Evolutionary conservation across 2,797 vertebrate species (phyloP).

Genomic region (Macropodus opercularis): DNA sequence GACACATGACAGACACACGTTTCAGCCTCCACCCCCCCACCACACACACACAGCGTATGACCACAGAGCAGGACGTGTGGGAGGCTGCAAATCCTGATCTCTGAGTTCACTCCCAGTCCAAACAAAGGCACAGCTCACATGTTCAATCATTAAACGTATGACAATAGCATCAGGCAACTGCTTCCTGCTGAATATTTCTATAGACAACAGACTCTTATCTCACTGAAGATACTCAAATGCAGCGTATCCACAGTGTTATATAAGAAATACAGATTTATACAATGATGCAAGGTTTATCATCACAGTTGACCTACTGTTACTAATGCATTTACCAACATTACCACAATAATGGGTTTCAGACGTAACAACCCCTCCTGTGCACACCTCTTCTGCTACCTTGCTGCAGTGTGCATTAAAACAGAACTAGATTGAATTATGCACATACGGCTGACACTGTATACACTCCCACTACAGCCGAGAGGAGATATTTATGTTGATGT

Average conservation of each 20-base stretch:
- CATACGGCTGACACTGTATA: background rate
- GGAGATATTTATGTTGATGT: conserved; percentile 6
- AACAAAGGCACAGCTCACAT: conserved; percentile 31
- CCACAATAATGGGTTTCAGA: background rate
- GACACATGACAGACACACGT: conserved; percentile 36
- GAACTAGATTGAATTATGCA: background rate
- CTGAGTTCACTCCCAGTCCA: conserved; percentile 6
- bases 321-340: background rate
- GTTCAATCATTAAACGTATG: conserved; percentile 20
- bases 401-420: background rate
- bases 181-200: conserved; percentile 26
- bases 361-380: too few relatives aligned
- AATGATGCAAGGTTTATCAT: background rate
- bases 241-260: background rate
- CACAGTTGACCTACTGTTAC: too few relatives aligned
- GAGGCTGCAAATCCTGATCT: conserved; percentile 9
- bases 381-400: too few relatives aligned
- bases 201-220: background rate
- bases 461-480: conserved; percentile 5
- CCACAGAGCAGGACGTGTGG: conserved; percentile 34
- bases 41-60: conserved; percentile 19
- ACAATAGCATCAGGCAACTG: conserved; percentile 31
- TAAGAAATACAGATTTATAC: background rate
- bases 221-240: too few relatives aligned
- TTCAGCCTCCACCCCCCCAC: background rate